A percentile compares a stretch with the other conserved stretches of the same genome.
Conservation (phyloP, 2,888 invertebrate species). For the Papilio demoleus region DNA sequence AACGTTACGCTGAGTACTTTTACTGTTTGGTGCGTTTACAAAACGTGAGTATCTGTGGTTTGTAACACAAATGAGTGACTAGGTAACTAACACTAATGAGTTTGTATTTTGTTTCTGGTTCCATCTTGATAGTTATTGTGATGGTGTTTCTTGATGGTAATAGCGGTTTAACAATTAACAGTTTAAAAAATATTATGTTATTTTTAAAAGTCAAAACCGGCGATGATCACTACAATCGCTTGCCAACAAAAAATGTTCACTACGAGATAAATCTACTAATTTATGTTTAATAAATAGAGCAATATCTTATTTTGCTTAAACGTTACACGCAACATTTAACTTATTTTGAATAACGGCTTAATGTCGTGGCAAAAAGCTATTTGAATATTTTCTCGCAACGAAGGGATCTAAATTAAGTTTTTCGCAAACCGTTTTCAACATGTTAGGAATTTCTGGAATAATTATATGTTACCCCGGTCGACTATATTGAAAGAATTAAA, state of each 20-base stretch:
- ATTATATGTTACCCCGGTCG: neutral
- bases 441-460: conserved; percentile 11
- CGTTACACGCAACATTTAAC: conserved; percentile 38
- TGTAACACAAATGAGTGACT: too few relatives aligned
- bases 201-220: too few relatives aligned
- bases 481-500: neutral
- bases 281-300: conserved; percentile 34
- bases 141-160: too few relatives aligned
- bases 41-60: too few relatives aligned
- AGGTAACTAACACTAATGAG: too few relatives aligned
- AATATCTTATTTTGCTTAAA: conserved; percentile 36
- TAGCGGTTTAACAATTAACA: too few relatives aligned
- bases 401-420: conserved; percentile 31
- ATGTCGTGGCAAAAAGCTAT: conserved; percentile 40
- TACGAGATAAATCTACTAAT: conserved; percentile 10
- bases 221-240: neutral
- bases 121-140: too few relatives aligned
- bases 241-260: neutral
- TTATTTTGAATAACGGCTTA: conserved; percentile 38
- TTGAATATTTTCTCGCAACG: conserved; percentile 36
- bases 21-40: too few relatives aligned
- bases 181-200: too few relatives aligned
- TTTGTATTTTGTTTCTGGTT: too few relatives aligned
- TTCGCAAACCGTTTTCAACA: conserved; percentile 25
- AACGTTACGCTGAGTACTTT: neutral